phyloP scores from a whole-genome alignment of 1,140 invertebrate genomes.

The Lucilia sericata region DNA sequence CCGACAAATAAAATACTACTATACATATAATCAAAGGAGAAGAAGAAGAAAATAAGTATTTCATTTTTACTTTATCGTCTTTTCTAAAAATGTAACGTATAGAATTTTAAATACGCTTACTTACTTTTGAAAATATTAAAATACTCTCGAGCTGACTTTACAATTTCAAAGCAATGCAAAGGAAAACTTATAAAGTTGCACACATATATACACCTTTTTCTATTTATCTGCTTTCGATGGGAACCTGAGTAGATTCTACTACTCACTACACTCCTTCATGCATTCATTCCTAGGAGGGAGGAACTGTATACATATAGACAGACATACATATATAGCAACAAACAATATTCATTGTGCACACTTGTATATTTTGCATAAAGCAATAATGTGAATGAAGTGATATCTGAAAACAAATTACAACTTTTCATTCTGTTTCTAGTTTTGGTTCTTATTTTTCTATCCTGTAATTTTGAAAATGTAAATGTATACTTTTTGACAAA shows the following conservation, averaged over 20 bases:
- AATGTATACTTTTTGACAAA: too few species aligned
- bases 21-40: too few species aligned
- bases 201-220: not conserved
- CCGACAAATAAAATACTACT: too few species aligned
- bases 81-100: not conserved
- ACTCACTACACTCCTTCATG: not conserved
- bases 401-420: slow-evolving; percentile 37
- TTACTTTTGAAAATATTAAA: slow-evolving; percentile 8
- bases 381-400: slow-evolving; percentile 36
- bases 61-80: too few species aligned
- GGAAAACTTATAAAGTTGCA: not conserved
- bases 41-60: too few species aligned
- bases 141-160: not conserved
- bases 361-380: slow-evolving; percentile 31
- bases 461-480: too few species aligned
- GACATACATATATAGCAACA: not conserved
- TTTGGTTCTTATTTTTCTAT: not conserved
- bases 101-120: slow-evolving; percentile 7
- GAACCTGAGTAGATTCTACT: not conserved
- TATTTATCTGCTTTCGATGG: not conserved
- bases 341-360: not conserved
- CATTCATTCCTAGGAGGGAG: too few species aligned
- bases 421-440: not conserved
- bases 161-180: not conserved
- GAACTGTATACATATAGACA: too few species aligned